Base-by-base conservation (phyloP, 2,797 vertebrate species). In the Rhabdomys pumilio region DNA sequence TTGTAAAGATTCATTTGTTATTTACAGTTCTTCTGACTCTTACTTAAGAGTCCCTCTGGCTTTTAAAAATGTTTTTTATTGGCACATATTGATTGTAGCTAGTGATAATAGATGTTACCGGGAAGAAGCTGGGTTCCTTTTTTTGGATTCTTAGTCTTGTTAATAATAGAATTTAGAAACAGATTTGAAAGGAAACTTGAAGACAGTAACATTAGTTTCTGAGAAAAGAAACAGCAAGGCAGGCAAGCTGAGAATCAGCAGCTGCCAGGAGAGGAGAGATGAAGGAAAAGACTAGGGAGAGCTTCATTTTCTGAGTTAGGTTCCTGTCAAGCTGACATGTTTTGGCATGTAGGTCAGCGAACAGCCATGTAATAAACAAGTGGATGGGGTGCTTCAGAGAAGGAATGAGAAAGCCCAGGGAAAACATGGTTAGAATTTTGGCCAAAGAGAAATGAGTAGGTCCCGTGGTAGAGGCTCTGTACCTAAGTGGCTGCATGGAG, bases 101-200 rank as follows among this genome's bases (percentile, higher is more conserved):
- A 88, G 59, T 75, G 41, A 67, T 53, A 83, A 53, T n/a, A 53
- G 50, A 26, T 87, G 9, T 88, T 29, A 88, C 41, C 31, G n/a
- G 67, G 50, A 13, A 57, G 50, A 38, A 34, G 15, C 31, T 38
- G n/a, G 84, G 22, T 55, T 55, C 6, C 1, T 0, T 41, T 29
- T 72, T 67, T 26, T 53, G 5, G 61, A 8, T 34, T 84, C 63
- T 50, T 57, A 73, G 14, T 88, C 15, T 88, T 73, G 15, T 57
- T 88, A 87, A 86, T 87, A 88, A 57, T 88, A 88, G 50, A 57
- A 73, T 88, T 57, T 88, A 88, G 67, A 29, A 87, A 57, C 5
- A 19, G 24, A 87, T 73, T 73, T 17, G 38, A 50, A 88, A 88
- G 50, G 15, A 73, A 73, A 41, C 34, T 87, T 38, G n/a, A 73